Conservation (phyloP, 2,113 vertebrate genomes). For the Steatornis caripensis region DNA sequence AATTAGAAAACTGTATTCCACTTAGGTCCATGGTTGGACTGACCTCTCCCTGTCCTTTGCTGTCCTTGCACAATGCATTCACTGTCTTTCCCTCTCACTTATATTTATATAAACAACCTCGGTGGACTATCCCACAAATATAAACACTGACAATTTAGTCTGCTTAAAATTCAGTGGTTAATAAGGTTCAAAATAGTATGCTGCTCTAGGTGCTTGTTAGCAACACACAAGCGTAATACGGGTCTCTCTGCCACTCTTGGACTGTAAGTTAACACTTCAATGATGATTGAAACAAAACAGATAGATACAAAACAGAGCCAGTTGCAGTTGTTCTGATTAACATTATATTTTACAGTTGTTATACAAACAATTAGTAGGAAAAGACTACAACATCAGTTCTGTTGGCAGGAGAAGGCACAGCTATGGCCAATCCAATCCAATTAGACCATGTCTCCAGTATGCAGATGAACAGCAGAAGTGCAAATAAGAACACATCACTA, state of each 20-base stretch:
- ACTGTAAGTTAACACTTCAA: slow-evolving; percentile 8
- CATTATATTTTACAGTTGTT: slow-evolving; percentile 34
- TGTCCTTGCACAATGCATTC: not conserved
- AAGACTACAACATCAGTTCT: slow-evolving; percentile 16
- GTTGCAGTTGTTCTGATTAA: slow-evolving; percentile 46
- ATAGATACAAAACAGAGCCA: slow-evolving; percentile 12
- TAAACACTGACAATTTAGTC: not conserved
- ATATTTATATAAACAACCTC: not conserved
- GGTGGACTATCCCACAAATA: not conserved
- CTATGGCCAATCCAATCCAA: slow-evolving; percentile 32
- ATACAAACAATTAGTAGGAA: slow-evolving; percentile 27
- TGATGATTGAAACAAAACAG: not conserved
- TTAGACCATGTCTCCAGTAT: not conserved
- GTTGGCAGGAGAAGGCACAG: slow-evolving; percentile 30
- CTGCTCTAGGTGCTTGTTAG: slow-evolving; percentile 21
- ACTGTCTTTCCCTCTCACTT: not conserved
- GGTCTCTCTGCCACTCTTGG: not conserved
- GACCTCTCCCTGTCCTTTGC: not conserved
- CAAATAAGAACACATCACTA: not conserved
- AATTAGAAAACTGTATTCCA: not conserved
- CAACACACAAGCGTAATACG: not conserved
- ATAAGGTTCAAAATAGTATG: slow-evolving; percentile 7
- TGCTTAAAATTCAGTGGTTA: slow-evolving; percentile 45
- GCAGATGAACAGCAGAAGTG: not conserved
- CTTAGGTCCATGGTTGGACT: not conserved